A percentile compares a stretch with the other conserved stretches of the same genome.
Evolutionary conservation across 2,888 invertebrate genomes (phyloP).

Genomic region (Cybosia mesomella): DNA sequence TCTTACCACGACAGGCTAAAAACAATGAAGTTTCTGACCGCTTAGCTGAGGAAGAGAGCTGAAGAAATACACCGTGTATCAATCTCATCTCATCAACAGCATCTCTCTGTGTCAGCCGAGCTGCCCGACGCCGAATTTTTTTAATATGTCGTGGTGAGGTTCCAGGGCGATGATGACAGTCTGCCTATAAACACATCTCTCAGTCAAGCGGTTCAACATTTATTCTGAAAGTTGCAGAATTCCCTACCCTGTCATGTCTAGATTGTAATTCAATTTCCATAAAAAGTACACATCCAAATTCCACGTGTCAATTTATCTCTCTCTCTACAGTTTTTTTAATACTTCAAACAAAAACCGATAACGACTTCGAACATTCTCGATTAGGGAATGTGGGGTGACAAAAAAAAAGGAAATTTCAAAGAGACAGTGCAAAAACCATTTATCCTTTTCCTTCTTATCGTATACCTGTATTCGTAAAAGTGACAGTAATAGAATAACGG

Average conservation of each 20-base stretch:
- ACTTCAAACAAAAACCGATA: constrained; percentile 30
- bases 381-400: constrained; percentile 37
- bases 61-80: no score
- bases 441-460: constrained; percentile 11
- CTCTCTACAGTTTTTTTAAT: background rate
- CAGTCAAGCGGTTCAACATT: background rate
- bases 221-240: background rate
- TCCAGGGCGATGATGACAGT: no score
- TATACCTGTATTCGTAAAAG: constrained; percentile 8
- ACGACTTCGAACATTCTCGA: constrained; percentile 43
- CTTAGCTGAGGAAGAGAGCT: no score
- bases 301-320: background rate
- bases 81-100: no score
- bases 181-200: no score
- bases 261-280: background rate
- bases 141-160: no score
- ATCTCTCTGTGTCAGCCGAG: no score
- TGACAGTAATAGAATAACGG: constrained; percentile 30
- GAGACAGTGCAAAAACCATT: background rate
- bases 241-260: background rate
- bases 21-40: no score
- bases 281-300: constrained; percentile 1
- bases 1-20: no score
- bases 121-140: no score
- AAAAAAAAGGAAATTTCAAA: constrained; percentile 47